phyloP scores from a whole-genome alignment of 1,140 invertebrate species.

The Archegozetes longisetosus region DNA sequence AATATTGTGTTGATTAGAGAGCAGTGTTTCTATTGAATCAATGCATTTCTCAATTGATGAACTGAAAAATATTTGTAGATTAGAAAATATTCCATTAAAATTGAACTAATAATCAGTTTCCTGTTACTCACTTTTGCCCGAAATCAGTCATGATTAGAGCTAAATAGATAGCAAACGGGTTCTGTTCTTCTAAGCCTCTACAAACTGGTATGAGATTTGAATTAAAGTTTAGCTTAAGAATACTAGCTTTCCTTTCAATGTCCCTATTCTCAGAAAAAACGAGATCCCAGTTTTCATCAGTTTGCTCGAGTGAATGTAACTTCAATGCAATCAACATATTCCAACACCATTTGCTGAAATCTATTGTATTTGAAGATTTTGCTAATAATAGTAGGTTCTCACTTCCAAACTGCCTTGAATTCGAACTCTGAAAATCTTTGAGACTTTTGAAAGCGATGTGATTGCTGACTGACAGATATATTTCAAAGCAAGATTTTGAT shows the following conservation, averaged over 20 bases:
- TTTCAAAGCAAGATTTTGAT: constrained; percentile 6
- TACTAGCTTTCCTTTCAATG: background rate
- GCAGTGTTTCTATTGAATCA: background rate
- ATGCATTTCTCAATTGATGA: background rate
- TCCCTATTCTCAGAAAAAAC: background rate
- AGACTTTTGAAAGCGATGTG: background rate
- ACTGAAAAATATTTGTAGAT: background rate
- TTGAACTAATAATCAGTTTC: background rate
- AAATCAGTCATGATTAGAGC: constrained; percentile 13
- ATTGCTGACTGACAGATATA: constrained; percentile 9
- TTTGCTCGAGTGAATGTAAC: constrained; percentile 11
- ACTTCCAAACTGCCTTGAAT: background rate
- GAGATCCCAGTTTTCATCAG: constrained; percentile 10
- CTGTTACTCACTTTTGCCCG: constrained; percentile 1
- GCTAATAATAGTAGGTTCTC: constrained; percentile 4
- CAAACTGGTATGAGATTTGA: constrained; percentile 6
- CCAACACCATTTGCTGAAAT: constrained; percentile 16
- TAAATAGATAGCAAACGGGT: constrained; percentile 13
- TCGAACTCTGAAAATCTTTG: background rate
- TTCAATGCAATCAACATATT: constrained; percentile 7
- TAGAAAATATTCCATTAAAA: background rate
- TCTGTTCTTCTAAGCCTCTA: constrained; percentile 6
- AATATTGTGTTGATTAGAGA: background rate
- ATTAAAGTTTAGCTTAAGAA: constrained; percentile 8
- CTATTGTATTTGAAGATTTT: background rate